Evolutionary conservation across 2,797 vertebrate genomes (phyloP), one percentile per base, ranked within the genome.

Genomic region (Melopsittacus undulatus): DNA sequence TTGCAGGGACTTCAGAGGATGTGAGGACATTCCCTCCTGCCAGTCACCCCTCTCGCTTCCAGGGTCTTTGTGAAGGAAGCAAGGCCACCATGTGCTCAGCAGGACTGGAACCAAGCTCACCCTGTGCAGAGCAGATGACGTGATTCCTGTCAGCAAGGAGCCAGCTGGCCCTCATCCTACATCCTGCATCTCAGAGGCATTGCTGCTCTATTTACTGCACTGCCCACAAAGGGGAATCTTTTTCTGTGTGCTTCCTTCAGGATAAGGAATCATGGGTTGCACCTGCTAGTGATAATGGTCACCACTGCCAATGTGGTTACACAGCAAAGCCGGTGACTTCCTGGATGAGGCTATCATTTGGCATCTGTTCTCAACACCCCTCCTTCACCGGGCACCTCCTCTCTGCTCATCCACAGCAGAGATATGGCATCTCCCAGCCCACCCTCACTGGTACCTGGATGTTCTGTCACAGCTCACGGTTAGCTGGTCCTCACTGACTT

Each of bases 181-280:
- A 79, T 56, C 64, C 52, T 23, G 57, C 38, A 52, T 21, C 57
- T 57, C 2, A 0, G 46, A 52, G 27, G 11, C 30, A 29, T 40
- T 22, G 46, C 36, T 74, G 59, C 61, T 72, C 45, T 14, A 0
- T 13, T 19, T 29, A 59, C 49, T 84, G 62, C 34, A 45, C 48
- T 69, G 66, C 23, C 66, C 70, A 42, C 8, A 13, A n/a, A 11
- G 8, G 27, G 38, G 15, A 76, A 43, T 1, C 2, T 8, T 82
- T 78, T 49, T 79, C 34, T 2, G 0, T 30, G 62, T 0, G 1
- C 26, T 20, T 46, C 67, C 49, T 84, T 59, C 0, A 0, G 26
- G n/a, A 80, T 59, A 19, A n/a, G 45, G 15, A 59, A 59, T 38
- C 34, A 36, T 5, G 9, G 27, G 54, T 40, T 54, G 36, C 36